Base-by-base conservation (phyloP, 2,113 vertebrate species). In the Myiozetetes cayanensis region DNA sequence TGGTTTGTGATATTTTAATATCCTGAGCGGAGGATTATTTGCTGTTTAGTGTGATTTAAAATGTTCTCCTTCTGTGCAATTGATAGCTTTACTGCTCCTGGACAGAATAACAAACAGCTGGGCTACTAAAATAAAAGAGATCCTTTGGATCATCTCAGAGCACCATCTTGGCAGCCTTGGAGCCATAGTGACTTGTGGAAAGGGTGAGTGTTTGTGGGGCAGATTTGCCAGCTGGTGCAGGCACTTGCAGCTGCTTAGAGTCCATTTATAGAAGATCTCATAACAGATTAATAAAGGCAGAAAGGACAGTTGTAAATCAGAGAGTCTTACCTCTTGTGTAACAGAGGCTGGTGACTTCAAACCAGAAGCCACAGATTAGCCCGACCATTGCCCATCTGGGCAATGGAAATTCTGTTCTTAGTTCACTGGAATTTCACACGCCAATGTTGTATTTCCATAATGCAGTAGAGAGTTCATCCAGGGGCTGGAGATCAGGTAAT, bases 1-100 rank as follows among this genome's bases (percentile, higher is more conserved):
- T 87, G 74, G 56, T 65, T 92, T 94, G 86, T 85, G 73, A 28
- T 91, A 89, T 94, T 91, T 93, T 89, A 87, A 93, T 96, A 87
- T 82, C 87, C 89, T 21, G 18, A 93, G 46, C 70, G 82, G 61
- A 91, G 91, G 41, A 93, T 96, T 96, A 94, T 96, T 96, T 94
- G 80, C 53, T 91, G 58, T 85, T 95, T 79, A 70, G 66, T 58
- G 77, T 76, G 66, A 62, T 93, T 91, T 90, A 81, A 89, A 96
- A 79, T 78, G 62, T 56, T 89, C 73, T 89, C 70, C 87, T 84
- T 87, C 91, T 91, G 81, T 30, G 20, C 77, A 65, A 82, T 46
- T 94, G 94, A 91, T 79, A 89, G 87, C 66, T 93, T 95, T 89
- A 68, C 81, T 43, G 58, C 52, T 95, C 70, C 81, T 79, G 70